Evolutionary conservation across 2,888 invertebrate species (phyloP).

Genomic region (Colostygia pectinataria): DNA sequence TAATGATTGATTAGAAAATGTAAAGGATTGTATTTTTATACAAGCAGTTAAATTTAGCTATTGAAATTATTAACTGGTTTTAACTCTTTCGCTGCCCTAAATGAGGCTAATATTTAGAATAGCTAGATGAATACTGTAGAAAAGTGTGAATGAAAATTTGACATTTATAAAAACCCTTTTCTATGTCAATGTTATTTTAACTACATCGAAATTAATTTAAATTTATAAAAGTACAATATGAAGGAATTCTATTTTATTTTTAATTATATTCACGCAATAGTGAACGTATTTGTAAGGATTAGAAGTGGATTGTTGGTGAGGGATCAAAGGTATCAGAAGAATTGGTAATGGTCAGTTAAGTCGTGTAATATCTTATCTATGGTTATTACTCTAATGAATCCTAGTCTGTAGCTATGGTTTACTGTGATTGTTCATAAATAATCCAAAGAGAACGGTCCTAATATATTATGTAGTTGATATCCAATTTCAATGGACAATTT

Average conservation of each 20-base stretch:
- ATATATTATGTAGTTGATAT: slow-evolving; percentile 1
- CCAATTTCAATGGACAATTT: slow-evolving; percentile 10
- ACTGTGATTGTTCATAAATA: slow-evolving; percentile 21
- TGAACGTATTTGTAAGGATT: no score
- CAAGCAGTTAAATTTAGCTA: no score
- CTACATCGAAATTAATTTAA: no score
- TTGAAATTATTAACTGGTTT: no score
- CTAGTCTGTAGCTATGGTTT: slow-evolving; percentile 17
- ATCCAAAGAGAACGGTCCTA: slow-evolving; percentile 24
- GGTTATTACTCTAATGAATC: background rate
- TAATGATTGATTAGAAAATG: no score
- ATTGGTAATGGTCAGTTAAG: slow-evolving; percentile 5
- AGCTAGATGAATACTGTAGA: no score
- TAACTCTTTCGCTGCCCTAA: no score
- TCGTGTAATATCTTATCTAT: background rate
- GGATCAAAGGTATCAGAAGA: slow-evolving; percentile 11
- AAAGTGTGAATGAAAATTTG: no score
- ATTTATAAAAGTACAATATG: slow-evolving; percentile 17
- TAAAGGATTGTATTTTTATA: no score
- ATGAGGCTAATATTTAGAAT: no score
- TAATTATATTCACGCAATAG: background rate
- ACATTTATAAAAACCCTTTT: no score
- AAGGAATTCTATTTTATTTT: slow-evolving; percentile 3
- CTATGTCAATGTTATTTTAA: no score
- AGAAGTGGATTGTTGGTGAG: slow-evolving; percentile 9